A percentile compares a stretch with the other conserved stretches of the same genome.
phyloP scores from a whole-genome alignment of 2,797 vertebrate genomes.

The Sebastes cheni region DNA sequence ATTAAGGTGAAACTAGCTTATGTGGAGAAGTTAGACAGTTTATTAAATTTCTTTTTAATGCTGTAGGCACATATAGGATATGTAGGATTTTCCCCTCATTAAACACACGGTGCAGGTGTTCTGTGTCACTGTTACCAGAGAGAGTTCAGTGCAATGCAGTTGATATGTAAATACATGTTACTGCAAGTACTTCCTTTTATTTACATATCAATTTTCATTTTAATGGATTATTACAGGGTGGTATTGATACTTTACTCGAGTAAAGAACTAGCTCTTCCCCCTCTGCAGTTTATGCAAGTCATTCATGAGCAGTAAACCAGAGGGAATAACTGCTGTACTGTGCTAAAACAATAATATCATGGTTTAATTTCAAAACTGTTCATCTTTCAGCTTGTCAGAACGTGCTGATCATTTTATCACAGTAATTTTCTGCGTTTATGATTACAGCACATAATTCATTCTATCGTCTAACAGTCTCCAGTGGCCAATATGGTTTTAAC shows the following conservation, averaged over 20 bases:
- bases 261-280: not conserved
- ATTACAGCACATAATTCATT: not conserved
- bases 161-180: not conserved
- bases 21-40: not conserved
- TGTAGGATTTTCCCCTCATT: not conserved
- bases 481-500: not conserved
- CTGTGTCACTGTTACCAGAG: not conserved
- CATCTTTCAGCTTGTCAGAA: not conserved
- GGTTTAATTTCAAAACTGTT: not conserved
- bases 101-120: not conserved
- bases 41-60: slow-evolving; percentile 4
- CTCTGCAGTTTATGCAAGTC: not conserved
- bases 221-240: not conserved
- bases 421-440: not conserved
- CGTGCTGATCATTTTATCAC: not conserved
- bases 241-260: not conserved
- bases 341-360: not conserved
- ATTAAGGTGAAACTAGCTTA: not conserved
- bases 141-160: not conserved
- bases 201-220: not conserved
- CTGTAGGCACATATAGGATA: not conserved
- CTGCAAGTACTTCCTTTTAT: not conserved
- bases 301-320: not conserved
- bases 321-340: not conserved
- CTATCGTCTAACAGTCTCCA: not conserved